A percentile compares a stretch with the other conserved stretches of the same genome.
These are phyloP conservation scores for Micronycteris hirsuta DNA, from an alignment of 2,113 vertebrate genomes.

Conservation along the genomic window DNA sequence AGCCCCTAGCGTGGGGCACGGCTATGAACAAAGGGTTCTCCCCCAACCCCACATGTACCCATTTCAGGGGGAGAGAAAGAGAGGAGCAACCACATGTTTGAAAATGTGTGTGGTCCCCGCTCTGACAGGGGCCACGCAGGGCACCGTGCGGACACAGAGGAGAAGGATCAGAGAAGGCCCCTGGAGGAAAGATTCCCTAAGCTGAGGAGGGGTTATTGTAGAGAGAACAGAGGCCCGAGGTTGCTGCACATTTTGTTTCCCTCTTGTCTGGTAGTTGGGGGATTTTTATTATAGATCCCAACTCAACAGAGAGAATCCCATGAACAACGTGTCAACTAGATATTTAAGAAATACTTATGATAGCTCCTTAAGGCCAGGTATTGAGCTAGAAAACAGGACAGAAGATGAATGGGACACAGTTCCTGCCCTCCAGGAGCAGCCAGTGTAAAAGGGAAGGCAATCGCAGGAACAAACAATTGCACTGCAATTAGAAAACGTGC, in stretches of 20 bases:
- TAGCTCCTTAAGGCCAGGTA: not conserved
- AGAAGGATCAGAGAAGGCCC: not conserved
- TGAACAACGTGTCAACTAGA: not conserved
- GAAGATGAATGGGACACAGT: not conserved
- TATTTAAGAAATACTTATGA: not conserved
- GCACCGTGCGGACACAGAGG: not conserved
- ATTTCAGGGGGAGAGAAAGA: not conserved
- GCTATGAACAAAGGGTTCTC: not conserved
- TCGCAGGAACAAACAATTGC: not conserved
- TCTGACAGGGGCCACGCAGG: not conserved
- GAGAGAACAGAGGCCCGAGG: not conserved
- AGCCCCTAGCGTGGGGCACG: not conserved
- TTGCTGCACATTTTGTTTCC: not conserved
- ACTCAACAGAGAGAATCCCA: not conserved
- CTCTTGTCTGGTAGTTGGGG: not conserved
- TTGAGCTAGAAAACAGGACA: not conserved
- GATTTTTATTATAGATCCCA: not conserved
- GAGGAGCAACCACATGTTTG: not conserved
- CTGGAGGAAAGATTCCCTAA: not conserved
- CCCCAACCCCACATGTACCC: not conserved
- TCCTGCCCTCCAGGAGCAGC: not conserved
- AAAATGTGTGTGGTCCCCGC: not conserved
- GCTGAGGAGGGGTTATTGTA: not conserved
- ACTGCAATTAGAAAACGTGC: not conserved
- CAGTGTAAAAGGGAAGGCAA: not conserved